These are phyloP conservation scores for Zhengitettix transpicula DNA, from an alignment of 2,888 invertebrate species.

Conservation along the genomic window DNA sequence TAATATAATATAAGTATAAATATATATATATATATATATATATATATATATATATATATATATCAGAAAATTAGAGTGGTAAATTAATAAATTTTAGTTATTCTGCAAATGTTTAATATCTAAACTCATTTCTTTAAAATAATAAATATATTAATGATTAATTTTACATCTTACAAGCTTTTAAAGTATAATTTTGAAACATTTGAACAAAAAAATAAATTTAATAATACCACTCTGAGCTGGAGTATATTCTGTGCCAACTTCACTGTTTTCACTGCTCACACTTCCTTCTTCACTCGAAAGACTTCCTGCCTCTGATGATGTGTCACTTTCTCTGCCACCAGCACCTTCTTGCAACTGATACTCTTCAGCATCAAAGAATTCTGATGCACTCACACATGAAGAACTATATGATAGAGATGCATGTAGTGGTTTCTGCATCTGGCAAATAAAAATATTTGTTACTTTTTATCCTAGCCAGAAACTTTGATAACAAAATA, in stretches of 20 bases:
- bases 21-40: no score
- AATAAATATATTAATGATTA: no score
- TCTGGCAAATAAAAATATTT: neutral
- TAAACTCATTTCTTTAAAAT: no score
- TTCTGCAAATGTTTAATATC: no score
- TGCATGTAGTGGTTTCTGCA: conserved; percentile 29
- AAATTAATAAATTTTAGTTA: no score
- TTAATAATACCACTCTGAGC: conserved; percentile 21
- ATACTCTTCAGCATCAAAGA: conserved; percentile 53
- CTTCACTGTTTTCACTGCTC: conserved; percentile 48
- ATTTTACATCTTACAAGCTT: no score
- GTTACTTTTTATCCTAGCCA: neutral
- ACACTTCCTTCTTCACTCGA: conserved; percentile 50
- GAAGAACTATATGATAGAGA: conserved; percentile 61
- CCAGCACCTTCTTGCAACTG: conserved; percentile 12
- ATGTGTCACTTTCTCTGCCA: conserved; percentile 38
- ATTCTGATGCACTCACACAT: conserved; percentile 57
- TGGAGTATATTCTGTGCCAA: conserved; percentile 30
- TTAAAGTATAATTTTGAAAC: no score
- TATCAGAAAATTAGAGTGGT: no score
- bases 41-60: no score
- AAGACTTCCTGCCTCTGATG: conserved; percentile 52
- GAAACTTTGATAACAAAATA: no score
- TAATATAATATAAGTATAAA: no score
- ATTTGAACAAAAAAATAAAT: neutral